Base-by-base conservation (phyloP, 2,888 invertebrate species). In the Cephus sareptanus region DNA sequence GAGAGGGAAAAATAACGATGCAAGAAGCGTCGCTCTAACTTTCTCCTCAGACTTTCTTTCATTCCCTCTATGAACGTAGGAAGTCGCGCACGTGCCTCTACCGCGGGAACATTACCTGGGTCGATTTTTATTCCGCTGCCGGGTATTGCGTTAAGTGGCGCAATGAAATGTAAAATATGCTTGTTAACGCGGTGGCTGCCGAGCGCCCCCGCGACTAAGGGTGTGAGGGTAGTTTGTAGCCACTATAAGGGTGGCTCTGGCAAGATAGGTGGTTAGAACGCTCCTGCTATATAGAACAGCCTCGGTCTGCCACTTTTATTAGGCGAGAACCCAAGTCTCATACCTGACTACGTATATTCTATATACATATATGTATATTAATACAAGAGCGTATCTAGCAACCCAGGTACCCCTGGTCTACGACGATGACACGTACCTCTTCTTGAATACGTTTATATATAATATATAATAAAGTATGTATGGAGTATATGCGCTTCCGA, bases 161-260 rank as follows among this genome's bases (percentile, higher is more conserved):
- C 88, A 86, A 89, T 90, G 88, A 89, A 90, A 90, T 87, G 89
- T 90, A 88, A 90, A 90, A 90, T 90, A 89, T 89, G 89, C 88
- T 88, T 88, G 87, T 90, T 89, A 90, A 87, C 86, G 86, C 81
- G 84, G 82, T 80, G 75, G 77, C 77, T 30, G 74, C 74, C 34
- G 34, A 33, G 33, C 33, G 33, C 74, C n/a, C 23, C 56, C 56
- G 56, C 56, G 23, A 56, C 56, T 56, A 15, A 56, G 56, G 56
- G 56, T 56, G 56, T 34, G 34, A 30, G 74, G 37, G 74, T 75
- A 74, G 74, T 74, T 74, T 74, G 74, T 34, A 74, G 74, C 37
- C 34, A 13, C 37, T 34, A 35, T 34, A 34, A 74, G 74, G 74
- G 37, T 34, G 74, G 74, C 37, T 74, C 34, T 34, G 23, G 34